Conservation (phyloP, 2,113 vertebrate species). For the Muntiacus reevesi region DNA sequence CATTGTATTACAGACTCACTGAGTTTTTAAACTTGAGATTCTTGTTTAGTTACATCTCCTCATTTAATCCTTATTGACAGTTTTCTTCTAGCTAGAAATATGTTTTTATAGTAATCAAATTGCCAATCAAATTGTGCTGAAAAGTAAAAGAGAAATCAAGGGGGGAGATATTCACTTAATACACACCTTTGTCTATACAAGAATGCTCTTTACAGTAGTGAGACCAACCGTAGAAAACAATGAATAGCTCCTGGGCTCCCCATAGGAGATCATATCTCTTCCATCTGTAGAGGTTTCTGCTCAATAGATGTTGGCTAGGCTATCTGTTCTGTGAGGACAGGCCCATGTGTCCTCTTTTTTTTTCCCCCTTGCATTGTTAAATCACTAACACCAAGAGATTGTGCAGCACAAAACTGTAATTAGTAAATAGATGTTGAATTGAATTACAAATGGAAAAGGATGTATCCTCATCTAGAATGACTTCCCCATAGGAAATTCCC, state of each 20-base stretch:
- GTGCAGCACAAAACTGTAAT: not conserved
- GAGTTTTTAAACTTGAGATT: not conserved
- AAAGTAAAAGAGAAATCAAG: not conserved
- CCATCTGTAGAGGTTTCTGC: not conserved
- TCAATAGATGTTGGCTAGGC: not conserved
- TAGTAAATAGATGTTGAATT: not conserved
- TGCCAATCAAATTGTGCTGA: not conserved
- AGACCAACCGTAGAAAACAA: not conserved
- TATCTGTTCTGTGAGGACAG: not conserved
- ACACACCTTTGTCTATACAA: not conserved
- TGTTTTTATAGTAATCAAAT: not conserved
- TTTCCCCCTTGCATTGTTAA: not conserved
- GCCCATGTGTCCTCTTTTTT: not conserved
- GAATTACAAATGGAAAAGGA: not conserved
- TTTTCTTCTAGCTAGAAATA: conserved; percentile 2
- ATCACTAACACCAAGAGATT: not conserved
- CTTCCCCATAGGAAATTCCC: not conserved
- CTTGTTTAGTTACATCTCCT: not conserved
- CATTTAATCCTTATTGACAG: not conserved
- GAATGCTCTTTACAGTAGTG: not conserved
- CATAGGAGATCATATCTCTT: not conserved
- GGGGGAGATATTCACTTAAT: not conserved
- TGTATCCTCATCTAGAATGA: not conserved
- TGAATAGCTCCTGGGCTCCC: not conserved
- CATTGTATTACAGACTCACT: not conserved